Evolutionary conservation across 2,113 vertebrate genomes (phyloP), one percentile per base, ranked within the genome.

Genomic region (Rhodinocichla rosea): DNA sequence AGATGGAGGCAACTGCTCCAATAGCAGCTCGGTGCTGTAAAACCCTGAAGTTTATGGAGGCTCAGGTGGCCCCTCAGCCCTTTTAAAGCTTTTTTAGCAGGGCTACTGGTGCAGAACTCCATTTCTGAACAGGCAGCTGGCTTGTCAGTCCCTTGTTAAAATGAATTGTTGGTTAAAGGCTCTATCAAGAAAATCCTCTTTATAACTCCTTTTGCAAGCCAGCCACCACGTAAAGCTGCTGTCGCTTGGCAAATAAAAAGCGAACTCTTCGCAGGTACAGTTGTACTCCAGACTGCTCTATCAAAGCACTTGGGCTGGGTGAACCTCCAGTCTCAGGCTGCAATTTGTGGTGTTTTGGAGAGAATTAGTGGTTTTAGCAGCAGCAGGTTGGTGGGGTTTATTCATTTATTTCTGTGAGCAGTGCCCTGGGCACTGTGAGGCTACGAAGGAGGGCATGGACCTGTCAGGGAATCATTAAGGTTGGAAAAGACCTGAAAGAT

Each of bases 161-260:
- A 93, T 91, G 92, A 97, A 96, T 95, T 96, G 96, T 67, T 84
- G 63, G 92, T 96, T 95, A 94, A 96, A 95, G 92, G 93, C 87
- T 68, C 69, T 33, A 90, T 95, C 87, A 95, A 95, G 86, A 89
- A 96, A 93, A 89, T 70, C 78, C 74, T 83, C 50, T 95, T 94
- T 95, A 81, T 49, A 83, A 78, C 73, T 69, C 94, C 74, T 92
- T 84, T 82, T 69, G 89, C 40, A 74, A 83, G 79, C 62, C 90
- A 77, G 47, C 16, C 76, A 65, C 55, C 53, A 53, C 42, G 17
- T 83, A 86, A 91, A 95, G 55, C 33, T n/a, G 55, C 78, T 37
- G 68, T 6, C 10, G 3, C 55, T 64, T 15, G 2, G 2, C 75
- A 81, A 82, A 87, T 91, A 80, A 96, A 95, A 94, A 74, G 44